Evolutionary conservation across 2,888 invertebrate species (phyloP).

Genomic region (Tenthredo livida): DNA sequence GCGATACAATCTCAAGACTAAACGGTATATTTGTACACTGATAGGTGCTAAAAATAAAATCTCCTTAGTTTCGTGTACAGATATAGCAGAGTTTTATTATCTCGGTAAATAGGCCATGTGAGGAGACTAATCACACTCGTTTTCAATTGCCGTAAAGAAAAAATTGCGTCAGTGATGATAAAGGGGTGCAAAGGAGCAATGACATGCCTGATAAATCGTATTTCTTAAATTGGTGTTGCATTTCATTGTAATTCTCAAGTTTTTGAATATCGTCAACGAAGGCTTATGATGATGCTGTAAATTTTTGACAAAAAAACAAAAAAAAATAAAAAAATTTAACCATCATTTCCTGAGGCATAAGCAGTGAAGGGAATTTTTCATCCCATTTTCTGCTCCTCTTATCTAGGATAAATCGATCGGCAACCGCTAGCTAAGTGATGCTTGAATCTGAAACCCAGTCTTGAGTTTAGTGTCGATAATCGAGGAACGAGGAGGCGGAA

Average conservation of each 20-base stretch:
- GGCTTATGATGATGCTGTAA: background rate
- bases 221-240: background rate
- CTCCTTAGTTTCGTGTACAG: background rate
- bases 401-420: background rate
- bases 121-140: background rate
- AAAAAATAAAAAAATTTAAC: background rate
- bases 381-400: background rate
- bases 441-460: background rate
- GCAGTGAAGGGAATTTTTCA: background rate
- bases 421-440: background rate
- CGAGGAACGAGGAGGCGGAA: conserved; percentile 6
- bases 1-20: conserved; percentile 56
- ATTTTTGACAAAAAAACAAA: background rate
- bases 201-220: background rate
- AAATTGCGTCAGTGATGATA: background rate
- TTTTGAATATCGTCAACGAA: background rate
- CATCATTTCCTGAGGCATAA: background rate
- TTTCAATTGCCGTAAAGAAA: background rate
- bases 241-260: background rate
- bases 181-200: background rate
- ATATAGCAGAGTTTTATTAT: background rate
- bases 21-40: background rate
- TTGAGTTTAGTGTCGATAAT: conserved; percentile 31
- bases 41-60: background rate
- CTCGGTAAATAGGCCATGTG: background rate